Evolutionary conservation across 2,797 vertebrate species (phyloP).

Genomic region (Hafferia zeledoni): DNA sequence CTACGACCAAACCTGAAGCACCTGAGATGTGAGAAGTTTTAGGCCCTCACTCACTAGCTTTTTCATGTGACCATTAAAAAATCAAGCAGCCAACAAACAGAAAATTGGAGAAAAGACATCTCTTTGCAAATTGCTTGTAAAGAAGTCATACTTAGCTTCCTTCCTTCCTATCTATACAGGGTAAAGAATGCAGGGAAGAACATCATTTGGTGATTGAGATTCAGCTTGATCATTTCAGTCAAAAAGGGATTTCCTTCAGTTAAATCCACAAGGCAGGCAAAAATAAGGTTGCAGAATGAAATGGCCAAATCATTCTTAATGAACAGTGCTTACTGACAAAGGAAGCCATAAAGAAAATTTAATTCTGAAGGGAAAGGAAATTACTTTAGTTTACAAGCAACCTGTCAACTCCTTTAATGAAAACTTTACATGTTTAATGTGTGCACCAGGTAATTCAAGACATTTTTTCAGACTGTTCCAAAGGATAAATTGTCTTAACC

Average conservation of each 20-base stretch:
- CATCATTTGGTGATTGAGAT: neutral
- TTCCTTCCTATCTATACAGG: neutral
- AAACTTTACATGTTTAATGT: constrained; percentile 19
- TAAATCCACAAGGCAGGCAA: neutral
- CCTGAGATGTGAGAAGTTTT: neutral
- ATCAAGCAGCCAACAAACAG: neutral
- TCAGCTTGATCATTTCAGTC: neutral
- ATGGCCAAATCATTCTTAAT: constrained; percentile 11
- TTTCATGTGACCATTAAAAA: neutral
- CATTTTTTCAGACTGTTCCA: neutral
- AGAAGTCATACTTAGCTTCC: neutral
- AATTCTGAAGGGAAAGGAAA: constrained; percentile 25
- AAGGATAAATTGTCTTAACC: constrained; percentile 1
- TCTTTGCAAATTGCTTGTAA: neutral
- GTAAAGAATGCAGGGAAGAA: neutral
- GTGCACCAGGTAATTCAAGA: neutral
- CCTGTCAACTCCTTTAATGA: constrained; percentile 32
- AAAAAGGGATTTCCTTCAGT: neutral
- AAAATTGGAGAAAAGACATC: neutral
- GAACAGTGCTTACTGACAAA: constrained; percentile 8
- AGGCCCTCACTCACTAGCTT: neutral
- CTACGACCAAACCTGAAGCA: neutral
- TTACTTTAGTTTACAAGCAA: constrained; percentile 18
- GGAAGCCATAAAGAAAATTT: constrained; percentile 27
- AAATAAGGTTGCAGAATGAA: neutral